These are phyloP conservation scores for Panthera tigris DNA, from an alignment of 2,113 vertebrate species.

Conservation along the genomic window DNA sequence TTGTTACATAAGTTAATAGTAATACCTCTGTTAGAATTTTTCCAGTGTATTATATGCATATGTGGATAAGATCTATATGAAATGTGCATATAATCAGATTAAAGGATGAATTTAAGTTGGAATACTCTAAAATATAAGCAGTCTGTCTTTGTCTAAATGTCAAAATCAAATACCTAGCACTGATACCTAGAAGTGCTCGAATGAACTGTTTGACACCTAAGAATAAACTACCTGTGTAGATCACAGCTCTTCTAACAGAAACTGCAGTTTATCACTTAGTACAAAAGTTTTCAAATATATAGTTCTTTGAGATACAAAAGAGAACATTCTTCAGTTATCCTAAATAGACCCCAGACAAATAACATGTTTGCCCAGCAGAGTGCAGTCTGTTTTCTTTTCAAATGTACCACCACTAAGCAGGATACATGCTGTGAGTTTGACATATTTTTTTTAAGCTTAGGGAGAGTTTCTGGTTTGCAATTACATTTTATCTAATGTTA, in stretches of 20 bases:
- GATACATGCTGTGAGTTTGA: neutral
- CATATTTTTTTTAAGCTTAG: neutral
- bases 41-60: conserved; percentile 51
- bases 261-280: conserved; percentile 49
- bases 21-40: conserved; percentile 30
- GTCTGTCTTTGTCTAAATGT: conserved; percentile 48
- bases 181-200: conserved; percentile 47
- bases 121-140: conserved; percentile 46
- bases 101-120: conserved; percentile 34
- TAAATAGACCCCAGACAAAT: conserved; percentile 45
- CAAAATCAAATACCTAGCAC: conserved; percentile 54
- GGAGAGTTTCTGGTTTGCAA: neutral
- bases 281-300: conserved; percentile 65
- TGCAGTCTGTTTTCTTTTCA: conserved; percentile 1
- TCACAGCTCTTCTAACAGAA: conserved; percentile 47
- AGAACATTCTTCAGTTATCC: conserved; percentile 6
- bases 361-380: neutral
- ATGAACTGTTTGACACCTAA: conserved; percentile 49
- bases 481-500: neutral
- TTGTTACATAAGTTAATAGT: conserved; percentile 33
- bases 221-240: conserved; percentile 64
- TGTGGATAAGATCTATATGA: conserved; percentile 39
- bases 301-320: conserved; percentile 22
- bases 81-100: conserved; percentile 54
- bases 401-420: neutral